Evolutionary conservation across 2,888 invertebrate genomes (phyloP).

Genomic region (Anthoptus insignis): DNA sequence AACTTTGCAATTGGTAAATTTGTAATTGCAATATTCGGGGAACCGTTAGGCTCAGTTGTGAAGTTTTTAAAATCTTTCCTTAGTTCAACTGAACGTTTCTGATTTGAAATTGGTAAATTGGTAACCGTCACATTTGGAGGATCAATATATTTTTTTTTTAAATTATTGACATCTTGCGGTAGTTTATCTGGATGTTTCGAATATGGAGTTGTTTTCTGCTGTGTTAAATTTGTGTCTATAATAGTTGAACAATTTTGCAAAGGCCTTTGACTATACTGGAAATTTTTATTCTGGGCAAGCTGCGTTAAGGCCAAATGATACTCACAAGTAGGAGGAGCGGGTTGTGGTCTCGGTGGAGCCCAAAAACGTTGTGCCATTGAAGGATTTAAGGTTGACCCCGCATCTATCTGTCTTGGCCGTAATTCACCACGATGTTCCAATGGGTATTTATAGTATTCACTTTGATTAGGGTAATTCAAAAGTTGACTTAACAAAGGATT

Average conservation of each 20-base stretch:
- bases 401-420: background rate
- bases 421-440: background rate
- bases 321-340: background rate
- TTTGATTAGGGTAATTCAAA: background rate
- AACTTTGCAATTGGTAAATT: background rate
- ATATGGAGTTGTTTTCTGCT: background rate
- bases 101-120: background rate
- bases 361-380: background rate
- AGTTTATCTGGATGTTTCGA: background rate
- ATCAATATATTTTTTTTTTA: background rate
- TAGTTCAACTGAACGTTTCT: too few relatives aligned
- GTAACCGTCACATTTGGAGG: background rate
- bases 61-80: too few relatives aligned
- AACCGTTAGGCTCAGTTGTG: too few relatives aligned
- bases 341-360: background rate
- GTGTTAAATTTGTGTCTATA: background rate
- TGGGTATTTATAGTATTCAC: background rate
- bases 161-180: background rate
- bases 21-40: too few relatives aligned
- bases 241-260: background rate
- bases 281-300: background rate
- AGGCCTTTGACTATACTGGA: background rate
- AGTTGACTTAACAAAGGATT: constrained; percentile 8
- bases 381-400: background rate
- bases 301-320: background rate